phyloP scores from a whole-genome alignment of 2,113 vertebrate species.

The Semicossyphus pulcher region DNA sequence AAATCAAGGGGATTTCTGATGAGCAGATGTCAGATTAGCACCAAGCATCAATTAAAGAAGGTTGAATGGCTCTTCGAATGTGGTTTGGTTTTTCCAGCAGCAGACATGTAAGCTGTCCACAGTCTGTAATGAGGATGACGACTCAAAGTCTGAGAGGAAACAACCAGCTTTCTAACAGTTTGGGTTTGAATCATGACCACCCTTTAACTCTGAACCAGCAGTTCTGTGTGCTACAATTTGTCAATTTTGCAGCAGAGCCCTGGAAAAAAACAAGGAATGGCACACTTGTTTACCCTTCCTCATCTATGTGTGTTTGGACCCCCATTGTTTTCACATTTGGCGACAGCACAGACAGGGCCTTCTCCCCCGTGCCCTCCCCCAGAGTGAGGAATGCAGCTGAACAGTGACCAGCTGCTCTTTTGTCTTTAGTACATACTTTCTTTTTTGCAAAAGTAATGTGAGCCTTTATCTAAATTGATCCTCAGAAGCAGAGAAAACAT shows the following conservation, averaged over 20 bases:
- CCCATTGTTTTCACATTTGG: conserved; percentile 59
- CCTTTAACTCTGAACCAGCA: background rate
- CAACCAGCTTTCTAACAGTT: background rate
- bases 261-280: conserved; percentile 39
- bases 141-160: background rate
- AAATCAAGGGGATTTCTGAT: no score
- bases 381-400: conserved; percentile 42
- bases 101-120: background rate
- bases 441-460: no score
- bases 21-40: no score
- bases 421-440: no score
- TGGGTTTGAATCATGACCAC: background rate
- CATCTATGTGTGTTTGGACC: conserved; percentile 9
- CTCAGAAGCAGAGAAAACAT: no score
- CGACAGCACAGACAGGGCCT: conserved; percentile 15
- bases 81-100: no score
- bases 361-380: conserved; percentile 15
- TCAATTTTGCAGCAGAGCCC: background rate
- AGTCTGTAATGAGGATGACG: background rate
- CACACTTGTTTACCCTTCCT: conserved; percentile 29
- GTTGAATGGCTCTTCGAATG: no score
- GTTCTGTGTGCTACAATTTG: conserved; percentile 18
- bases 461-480: no score
- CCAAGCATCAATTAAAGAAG: no score
- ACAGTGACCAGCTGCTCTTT: conserved; percentile 26